Evolutionary conservation across 2,888 invertebrate species (phyloP), one percentile per base, ranked within the genome.

Genomic region (Bibio marci): DNA sequence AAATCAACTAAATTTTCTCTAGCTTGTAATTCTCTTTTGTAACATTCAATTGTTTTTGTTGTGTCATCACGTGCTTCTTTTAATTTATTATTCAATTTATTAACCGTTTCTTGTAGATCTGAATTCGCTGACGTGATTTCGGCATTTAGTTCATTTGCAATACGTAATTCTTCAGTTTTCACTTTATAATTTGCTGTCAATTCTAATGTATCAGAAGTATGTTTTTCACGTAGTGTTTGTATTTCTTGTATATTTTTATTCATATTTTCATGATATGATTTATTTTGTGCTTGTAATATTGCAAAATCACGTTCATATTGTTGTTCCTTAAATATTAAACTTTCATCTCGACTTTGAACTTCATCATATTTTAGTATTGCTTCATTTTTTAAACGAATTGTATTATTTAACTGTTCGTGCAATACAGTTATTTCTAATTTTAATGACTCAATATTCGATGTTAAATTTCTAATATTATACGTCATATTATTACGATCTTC

Each of bases 1-100:
- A 91, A 63, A 46, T 83, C 79, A 3, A 82, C 76, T 40, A 94
- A 65, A 63, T 82, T 83, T 1, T 77, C 76, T 63, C 90, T 88
- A 3, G 88, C 81, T 43, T 79, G 73, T 14, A 92, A 64, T 65
- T 95, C 91, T 50, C 81, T 73, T 52, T 76, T 71, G 50, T 73
- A 79, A 49, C 73, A 75, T 45, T 86, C 71, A 69, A 86, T 63
- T 71, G 76, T 65, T 64, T 75, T 64, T 66, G 67, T 49, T 55
- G 63, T 53, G 44, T 75, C 70, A 52, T 83, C 80, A 48, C 77
- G 72, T 45, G 82, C 80, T 50, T 76, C 73, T 53, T 76, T 70
- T 43, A 87, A 63, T 47, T 78, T 76, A 47, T 77, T 69, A 3
- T 75, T 68, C 11, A 81, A 63, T 47, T 70, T 72, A 53, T 85